Evolutionary conservation across 2,113 vertebrate species (phyloP).

Genomic region (Rhodinocichla rosea): DNA sequence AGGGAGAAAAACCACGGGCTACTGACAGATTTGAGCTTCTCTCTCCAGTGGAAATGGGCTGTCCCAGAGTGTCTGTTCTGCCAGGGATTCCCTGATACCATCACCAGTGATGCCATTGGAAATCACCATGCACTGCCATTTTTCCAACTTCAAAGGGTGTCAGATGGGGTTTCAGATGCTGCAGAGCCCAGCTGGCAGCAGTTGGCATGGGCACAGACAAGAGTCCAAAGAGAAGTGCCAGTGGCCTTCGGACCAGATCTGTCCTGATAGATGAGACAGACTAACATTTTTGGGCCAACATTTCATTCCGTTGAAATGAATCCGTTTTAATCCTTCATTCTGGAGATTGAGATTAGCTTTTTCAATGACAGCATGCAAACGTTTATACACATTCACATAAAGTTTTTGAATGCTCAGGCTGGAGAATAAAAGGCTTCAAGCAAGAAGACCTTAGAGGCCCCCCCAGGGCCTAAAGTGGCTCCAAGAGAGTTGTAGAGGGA

Average conservation of each 20-base stretch:
- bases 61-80: neutral
- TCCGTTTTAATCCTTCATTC: neutral
- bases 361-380: neutral
- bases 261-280: neutral
- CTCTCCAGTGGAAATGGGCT: neutral
- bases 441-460: neutral
- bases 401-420: neutral
- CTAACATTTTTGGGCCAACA: neutral
- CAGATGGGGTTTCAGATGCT: neutral
- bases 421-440: neutral
- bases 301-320: no score
- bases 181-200: neutral
- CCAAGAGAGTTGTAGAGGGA: neutral
- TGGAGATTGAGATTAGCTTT: neutral
- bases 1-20: neutral
- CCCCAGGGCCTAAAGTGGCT: neutral
- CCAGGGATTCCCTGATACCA: neutral
- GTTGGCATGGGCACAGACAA: neutral
- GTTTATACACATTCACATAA: accelerated
- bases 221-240: neutral
- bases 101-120: neutral
- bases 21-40: neutral
- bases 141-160: neutral
- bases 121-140: neutral
- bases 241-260: neutral